These are phyloP conservation scores for Ameiurus melas DNA, from an alignment of 2,113 vertebrate species.

Conservation along the genomic window DNA sequence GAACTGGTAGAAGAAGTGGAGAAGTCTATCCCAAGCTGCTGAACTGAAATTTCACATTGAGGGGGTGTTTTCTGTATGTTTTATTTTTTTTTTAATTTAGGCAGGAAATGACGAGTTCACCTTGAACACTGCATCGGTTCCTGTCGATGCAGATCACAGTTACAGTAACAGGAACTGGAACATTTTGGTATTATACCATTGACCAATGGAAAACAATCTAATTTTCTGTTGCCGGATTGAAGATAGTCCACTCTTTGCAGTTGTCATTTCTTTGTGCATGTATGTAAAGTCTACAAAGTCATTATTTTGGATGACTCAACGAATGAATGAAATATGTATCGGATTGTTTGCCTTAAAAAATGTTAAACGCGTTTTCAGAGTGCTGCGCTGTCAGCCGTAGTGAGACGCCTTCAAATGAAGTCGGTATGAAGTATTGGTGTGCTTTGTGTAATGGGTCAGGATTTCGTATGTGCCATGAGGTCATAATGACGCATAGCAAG, in stretches of 20 bases:
- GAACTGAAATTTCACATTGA: background rate
- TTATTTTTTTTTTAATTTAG: background rate
- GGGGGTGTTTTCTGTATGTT: background rate
- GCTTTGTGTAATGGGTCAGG: constrained; percentile 19
- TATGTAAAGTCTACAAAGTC: too few species aligned
- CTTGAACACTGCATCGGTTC: background rate
- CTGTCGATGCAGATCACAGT: background rate
- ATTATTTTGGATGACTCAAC: too few species aligned
- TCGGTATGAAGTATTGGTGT: background rate
- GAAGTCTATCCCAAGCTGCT: background rate
- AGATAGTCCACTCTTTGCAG: too few species aligned
- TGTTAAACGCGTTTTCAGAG: background rate
- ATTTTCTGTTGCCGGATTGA: background rate
- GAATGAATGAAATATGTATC: too few species aligned
- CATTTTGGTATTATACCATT: background rate
- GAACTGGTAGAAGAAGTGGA: background rate
- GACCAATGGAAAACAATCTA: background rate
- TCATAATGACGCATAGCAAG: constrained; percentile 2
- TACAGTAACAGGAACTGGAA: background rate
- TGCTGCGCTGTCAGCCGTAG: background rate
- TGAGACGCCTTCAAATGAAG: background rate
- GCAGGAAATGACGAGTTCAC: background rate
- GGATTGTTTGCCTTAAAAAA: background rate
- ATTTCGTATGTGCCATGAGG: constrained; percentile 5
- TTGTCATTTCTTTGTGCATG: too few species aligned